These are phyloP conservation scores for Anarhynchus alexandrinus DNA, from an alignment of 2,113 vertebrate species.

Conservation along the genomic window DNA sequence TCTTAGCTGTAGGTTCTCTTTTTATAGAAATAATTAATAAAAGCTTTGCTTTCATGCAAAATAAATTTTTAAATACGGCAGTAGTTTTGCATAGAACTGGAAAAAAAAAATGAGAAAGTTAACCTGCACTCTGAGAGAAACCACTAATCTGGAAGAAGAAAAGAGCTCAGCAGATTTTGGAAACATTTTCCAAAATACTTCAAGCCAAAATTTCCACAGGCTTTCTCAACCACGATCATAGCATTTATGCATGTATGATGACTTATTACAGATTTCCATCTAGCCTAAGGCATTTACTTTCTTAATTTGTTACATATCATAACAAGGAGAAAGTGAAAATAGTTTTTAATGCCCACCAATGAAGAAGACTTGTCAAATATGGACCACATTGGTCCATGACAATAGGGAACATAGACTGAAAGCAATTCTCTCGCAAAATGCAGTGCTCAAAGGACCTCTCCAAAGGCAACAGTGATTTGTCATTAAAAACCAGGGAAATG, in stretches of 20 bases:
- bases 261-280: slow-evolving; percentile 17
- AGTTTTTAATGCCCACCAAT: neutral
- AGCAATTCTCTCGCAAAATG: neutral
- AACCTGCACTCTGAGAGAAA: neutral
- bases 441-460: neutral
- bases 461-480: neutral
- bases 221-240: neutral
- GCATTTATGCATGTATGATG: neutral
- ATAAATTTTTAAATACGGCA: neutral
- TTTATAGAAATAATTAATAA: neutral
- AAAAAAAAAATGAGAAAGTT: neutral
- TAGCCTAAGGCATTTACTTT: neutral
- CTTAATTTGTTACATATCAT: slow-evolving; percentile 4
- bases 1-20: neutral
- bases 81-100: neutral
- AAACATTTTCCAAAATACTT: slow-evolving; percentile 7
- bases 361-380: neutral
- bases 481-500: neutral
- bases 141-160: slow-evolving; percentile 23
- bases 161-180: neutral
- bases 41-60: neutral
- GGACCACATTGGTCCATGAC: neutral
- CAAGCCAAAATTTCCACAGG: neutral
- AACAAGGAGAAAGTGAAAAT: slow-evolving; percentile 38
- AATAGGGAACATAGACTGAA: neutral